Evolutionary conservation across 35 echinoderm and acorn worm species (phyloP), one percentile per base, ranked within the genome.

Genomic region (Strongylocentrotus purpuratus): DNA sequence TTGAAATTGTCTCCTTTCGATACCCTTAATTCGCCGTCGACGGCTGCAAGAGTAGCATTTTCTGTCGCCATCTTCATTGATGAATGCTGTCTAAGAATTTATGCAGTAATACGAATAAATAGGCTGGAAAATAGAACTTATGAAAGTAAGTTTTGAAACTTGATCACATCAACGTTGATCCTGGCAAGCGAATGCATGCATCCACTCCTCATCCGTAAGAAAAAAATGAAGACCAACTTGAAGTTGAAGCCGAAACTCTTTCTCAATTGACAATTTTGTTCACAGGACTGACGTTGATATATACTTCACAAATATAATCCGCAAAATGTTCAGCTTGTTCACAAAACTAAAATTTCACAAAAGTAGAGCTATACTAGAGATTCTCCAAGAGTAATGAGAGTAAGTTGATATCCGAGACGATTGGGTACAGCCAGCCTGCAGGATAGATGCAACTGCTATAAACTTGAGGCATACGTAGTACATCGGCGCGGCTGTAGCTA

Each of bases 1-100:
- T 20, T 48, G 48, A 47, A 93, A 31, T 47, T 58, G 46, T 93
- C 91, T 93, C 46, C 91, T 46, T 47, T 93, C 45, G 48, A 31
- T 48, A 93, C 48, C 46, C 48, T 46, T 93, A 93, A 48, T 58
- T 93, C 91, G 48, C 91, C 91, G 48, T 93, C 91, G 48, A 93
- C n/a, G 47, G 48, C 48, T 32, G 46, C 91, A 48, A 93, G 45
- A 93, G 45, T 93, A 5, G 45, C 45, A 58, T 32, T 93, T 93
- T 93, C 91, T 93, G 91, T 93, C 31, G 91, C 91, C 91, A 93
- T 93, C 91, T 93, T 93, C 91, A 93, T 93, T 93, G 91, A 93
- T 48, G 28, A 89, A 45, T 78, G 28, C 65, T 78, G 20, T 78
- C 20, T 78, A 78, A 78, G 4, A 78, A 78, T n/a, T 15, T n/a